Conservation (phyloP, 2,888 invertebrate genomes). For the Tenodera sinensis region DNA sequence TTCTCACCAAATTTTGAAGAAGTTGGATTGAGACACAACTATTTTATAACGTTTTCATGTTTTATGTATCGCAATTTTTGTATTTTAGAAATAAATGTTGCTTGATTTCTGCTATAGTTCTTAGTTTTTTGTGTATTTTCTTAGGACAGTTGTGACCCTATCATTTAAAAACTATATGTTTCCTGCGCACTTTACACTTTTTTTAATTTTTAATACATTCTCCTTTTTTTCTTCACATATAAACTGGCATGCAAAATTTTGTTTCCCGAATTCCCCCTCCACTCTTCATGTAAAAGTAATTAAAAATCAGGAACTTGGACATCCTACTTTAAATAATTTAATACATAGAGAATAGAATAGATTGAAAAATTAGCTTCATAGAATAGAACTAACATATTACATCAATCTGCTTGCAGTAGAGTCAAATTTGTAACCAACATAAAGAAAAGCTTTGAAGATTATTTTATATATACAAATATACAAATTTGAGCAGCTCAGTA, state of each 20-base stretch:
- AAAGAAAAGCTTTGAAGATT: too few relatives aligned
- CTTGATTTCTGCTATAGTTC: conserved; percentile 21
- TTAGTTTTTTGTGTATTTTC: not conserved
- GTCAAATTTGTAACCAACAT: not conserved
- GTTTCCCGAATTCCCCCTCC: not conserved
- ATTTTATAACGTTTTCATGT: not conserved
- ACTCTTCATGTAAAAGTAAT: not conserved
- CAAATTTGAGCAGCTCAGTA: too few relatives aligned
- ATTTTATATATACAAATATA: too few relatives aligned
- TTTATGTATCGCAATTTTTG: conserved; percentile 14
- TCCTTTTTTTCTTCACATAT: not conserved
- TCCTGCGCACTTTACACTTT: not conserved
- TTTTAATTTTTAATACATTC: not conserved
- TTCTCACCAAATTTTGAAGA: not conserved
- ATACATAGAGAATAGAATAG: too few relatives aligned
- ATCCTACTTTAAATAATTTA: not conserved
- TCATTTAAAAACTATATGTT: not conserved
- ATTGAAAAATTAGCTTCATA: not conserved
- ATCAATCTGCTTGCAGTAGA: not conserved
- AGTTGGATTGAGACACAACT: not conserved
- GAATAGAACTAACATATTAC: not conserved
- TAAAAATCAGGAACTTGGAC: not conserved
- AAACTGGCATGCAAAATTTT: not conserved
- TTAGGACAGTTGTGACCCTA: not conserved
- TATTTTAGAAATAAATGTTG: conserved; percentile 27